Evolutionary conservation across 1,140 invertebrate genomes (phyloP).

Genomic region (Periplaneta americana): DNA sequence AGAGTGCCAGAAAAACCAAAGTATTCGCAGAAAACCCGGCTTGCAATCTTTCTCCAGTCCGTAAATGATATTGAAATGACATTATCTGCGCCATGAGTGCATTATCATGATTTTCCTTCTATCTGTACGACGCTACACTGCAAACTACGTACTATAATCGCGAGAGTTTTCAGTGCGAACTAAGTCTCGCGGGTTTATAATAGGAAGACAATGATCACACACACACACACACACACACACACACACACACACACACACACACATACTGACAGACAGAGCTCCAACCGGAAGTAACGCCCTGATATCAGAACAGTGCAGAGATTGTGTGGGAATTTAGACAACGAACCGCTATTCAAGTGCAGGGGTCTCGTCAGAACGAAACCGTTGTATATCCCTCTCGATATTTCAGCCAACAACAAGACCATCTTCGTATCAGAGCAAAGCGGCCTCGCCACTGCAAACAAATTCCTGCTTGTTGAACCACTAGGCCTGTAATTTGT

Average conservation of each 20-base stretch:
- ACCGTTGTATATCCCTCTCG: background rate
- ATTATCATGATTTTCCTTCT: too few relatives aligned
- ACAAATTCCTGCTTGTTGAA: background rate
- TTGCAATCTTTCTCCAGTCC: too few relatives aligned
- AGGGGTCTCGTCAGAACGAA: background rate
- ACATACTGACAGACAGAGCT: background rate
- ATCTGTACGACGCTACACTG: too few relatives aligned
- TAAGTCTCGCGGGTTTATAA: background rate
- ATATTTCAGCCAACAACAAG: background rate
- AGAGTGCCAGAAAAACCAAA: too few relatives aligned
- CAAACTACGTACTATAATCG: background rate
- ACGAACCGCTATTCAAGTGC: background rate
- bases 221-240: background rate
- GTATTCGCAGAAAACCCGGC: too few relatives aligned
- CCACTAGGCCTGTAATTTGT: too few relatives aligned
- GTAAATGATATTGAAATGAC: too few relatives aligned
- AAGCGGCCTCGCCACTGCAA: too few relatives aligned
- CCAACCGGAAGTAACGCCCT: background rate
- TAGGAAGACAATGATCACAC: background rate
- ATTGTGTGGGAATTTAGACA: background rate
- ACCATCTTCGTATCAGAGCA: background rate
- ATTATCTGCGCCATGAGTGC: too few relatives aligned
- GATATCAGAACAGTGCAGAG: background rate
- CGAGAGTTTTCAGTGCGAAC: background rate
- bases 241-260: background rate